These are phyloP conservation scores for Sebastes kiyomatsui DNA, from an alignment of 2,797 vertebrate genomes.

Conservation along the genomic window DNA sequence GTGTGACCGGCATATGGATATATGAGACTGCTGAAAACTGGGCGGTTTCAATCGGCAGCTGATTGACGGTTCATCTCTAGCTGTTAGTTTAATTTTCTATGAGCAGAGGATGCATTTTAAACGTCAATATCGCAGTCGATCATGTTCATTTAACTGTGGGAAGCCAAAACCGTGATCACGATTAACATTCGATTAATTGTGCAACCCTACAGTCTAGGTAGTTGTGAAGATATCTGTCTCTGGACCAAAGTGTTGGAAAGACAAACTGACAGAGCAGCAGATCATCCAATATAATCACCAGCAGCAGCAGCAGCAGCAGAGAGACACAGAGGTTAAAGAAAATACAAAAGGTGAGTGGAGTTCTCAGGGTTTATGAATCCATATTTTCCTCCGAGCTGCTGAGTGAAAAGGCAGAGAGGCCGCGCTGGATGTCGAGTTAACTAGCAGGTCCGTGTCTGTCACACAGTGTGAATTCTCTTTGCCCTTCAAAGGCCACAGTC, in stretches of 20 bases:
- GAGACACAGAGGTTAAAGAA: neutral
- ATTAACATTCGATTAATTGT: too few relatives aligned
- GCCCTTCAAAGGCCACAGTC: conserved; percentile 30
- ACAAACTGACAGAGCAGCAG: neutral
- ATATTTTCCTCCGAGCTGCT: conserved; percentile 10
- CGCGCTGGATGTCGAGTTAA: conserved; percentile 6
- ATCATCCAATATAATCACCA: neutral
- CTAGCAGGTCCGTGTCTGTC: conserved; percentile 6
- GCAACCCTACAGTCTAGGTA: neutral
- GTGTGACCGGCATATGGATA: too few relatives aligned
- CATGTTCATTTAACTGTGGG: too few relatives aligned
- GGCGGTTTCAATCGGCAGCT: too few relatives aligned
- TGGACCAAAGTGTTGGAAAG: neutral
- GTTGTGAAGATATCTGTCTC: neutral
- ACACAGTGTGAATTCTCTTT: conserved; percentile 24
- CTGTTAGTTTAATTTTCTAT: too few relatives aligned
- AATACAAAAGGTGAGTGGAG: conserved; percentile 5
- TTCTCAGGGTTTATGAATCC: conserved; percentile 10
- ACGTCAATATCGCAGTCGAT: too few relatives aligned
- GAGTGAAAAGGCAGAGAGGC: neutral
- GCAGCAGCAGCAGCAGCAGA: neutral
- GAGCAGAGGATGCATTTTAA: neutral
- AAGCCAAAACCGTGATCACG: too few relatives aligned
- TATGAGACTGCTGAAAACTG: too few relatives aligned
- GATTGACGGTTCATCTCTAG: too few relatives aligned